Conservation (phyloP, 2,888 invertebrate species). For the Drosophila picticornis region DNA sequence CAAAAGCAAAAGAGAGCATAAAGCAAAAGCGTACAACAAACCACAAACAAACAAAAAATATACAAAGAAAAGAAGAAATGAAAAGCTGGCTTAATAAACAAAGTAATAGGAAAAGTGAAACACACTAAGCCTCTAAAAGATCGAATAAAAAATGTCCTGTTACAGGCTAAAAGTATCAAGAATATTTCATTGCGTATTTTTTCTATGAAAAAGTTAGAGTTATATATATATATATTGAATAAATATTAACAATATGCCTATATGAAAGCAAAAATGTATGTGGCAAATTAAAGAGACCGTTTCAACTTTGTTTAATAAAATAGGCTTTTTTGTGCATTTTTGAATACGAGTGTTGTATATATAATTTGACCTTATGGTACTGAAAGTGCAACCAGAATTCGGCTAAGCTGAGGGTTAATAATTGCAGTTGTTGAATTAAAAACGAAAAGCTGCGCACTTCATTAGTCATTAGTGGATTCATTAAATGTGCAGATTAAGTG, state of each 20-base stretch:
- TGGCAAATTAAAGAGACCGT: conserved; percentile 7
- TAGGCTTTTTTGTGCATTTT: not conserved
- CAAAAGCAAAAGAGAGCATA: conserved; percentile 22
- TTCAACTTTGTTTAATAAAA: not conserved
- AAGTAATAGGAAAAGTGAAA: conserved; percentile 17
- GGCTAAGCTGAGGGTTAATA: not conserved
- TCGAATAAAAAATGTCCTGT: conserved; percentile 6
- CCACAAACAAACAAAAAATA: conserved; percentile 27
- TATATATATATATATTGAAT: conserved; percentile 29
- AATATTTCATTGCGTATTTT: conserved; percentile 61
- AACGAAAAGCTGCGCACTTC: conserved; percentile 12
- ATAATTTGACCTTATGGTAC: not conserved
- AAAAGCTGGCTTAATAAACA: conserved; percentile 32
- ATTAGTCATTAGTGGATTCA: conserved; percentile 26
- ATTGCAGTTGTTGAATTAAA: conserved; percentile 4
- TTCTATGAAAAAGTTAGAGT: conserved; percentile 72
- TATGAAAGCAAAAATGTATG: conserved; percentile 10
- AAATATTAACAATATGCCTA: conserved; percentile 22
- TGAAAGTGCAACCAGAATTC: not conserved
- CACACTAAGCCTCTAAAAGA: conserved; percentile 15
- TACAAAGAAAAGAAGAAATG: conserved; percentile 22
- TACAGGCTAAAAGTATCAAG: conserved; percentile 14
- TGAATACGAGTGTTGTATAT: not conserved
- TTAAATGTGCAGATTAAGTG: conserved; percentile 12
- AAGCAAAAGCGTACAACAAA: conserved; percentile 33